These are phyloP conservation scores for Pangasius djambal DNA, from an alignment of 2,797 vertebrate species.

Conservation along the genomic window DNA sequence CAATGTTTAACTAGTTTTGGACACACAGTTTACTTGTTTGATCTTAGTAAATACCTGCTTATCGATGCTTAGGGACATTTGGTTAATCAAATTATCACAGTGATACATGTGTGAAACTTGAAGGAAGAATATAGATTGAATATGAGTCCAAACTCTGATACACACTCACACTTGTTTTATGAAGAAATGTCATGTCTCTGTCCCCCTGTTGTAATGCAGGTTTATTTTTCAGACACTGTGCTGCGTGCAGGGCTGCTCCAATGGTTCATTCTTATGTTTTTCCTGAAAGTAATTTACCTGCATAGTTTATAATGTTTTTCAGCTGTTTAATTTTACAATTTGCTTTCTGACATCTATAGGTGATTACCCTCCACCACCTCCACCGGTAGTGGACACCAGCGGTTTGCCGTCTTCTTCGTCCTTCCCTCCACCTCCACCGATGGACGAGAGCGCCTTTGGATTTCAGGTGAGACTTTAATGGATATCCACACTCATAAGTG, in stretches of 20 bases:
- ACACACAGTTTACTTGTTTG: slow-evolving; percentile 68
- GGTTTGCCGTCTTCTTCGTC: slow-evolving; percentile 72
- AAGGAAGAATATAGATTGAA: slow-evolving; percentile 53
- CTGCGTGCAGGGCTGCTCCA: background rate
- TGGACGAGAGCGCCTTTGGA: slow-evolving; percentile 74
- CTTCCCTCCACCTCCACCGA: slow-evolving; percentile 79
- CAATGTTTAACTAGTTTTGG: slow-evolving; percentile 61
- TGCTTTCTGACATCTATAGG: slow-evolving; percentile 58
- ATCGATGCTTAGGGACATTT: slow-evolving; percentile 61
- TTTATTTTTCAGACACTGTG: background rate
- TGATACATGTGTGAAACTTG: slow-evolving; percentile 61
- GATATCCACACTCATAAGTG: background rate
- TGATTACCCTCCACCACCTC: slow-evolving; percentile 87
- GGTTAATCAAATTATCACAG: slow-evolving; percentile 70
- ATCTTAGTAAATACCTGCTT: slow-evolving; percentile 63
- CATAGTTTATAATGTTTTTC: background rate
- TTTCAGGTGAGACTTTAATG: slow-evolving; percentile 71
- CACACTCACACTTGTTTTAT: slow-evolving; percentile 14
- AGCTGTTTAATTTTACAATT: background rate
- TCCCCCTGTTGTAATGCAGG: slow-evolving; percentile 8
- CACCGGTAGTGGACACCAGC: slow-evolving; percentile 79
- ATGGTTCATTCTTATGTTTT: background rate
- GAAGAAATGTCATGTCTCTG: background rate
- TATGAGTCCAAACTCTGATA: slow-evolving; percentile 12
- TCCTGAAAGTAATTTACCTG: background rate